These are phyloP conservation scores for Sepiola atlantica DNA, from an alignment of 2,888 invertebrate genomes.

Conservation along the genomic window DNA sequence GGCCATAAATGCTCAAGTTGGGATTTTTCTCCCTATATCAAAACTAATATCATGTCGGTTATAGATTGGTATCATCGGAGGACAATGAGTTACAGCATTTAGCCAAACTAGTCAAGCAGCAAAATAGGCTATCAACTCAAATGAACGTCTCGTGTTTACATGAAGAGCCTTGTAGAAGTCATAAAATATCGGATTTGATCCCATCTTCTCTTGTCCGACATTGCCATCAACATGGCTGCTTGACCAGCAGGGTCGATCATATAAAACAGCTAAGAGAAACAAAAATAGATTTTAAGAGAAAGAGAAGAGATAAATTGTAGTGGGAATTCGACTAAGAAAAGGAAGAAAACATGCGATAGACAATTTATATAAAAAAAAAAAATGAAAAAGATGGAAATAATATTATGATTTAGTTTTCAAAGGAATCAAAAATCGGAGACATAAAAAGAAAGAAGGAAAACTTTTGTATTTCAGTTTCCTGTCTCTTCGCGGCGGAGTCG, in stretches of 20 bases:
- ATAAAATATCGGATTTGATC: constrained; percentile 33
- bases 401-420: neutral
- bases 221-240: constrained; percentile 32
- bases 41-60: constrained; percentile 37
- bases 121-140: constrained; percentile 44
- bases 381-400: neutral
- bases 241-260: neutral
- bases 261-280: neutral
- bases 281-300: neutral
- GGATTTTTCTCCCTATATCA: neutral
- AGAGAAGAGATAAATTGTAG: neutral
- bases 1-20: constrained; percentile 33
- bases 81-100: constrained; percentile 10
- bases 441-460: neutral
- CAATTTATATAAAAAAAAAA: neutral
- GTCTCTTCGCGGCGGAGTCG: neutral
- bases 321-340: neutral
- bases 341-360: neutral
- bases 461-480: constrained; percentile 16
- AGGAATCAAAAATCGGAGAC: neutral
- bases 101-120: constrained; percentile 34
- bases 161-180: constrained; percentile 6
- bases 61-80: constrained; percentile 37
- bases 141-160: constrained; percentile 40
- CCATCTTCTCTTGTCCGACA: neutral